Conservation (phyloP, 2,113 vertebrate species). For the Terrapene triunguis region DNA sequence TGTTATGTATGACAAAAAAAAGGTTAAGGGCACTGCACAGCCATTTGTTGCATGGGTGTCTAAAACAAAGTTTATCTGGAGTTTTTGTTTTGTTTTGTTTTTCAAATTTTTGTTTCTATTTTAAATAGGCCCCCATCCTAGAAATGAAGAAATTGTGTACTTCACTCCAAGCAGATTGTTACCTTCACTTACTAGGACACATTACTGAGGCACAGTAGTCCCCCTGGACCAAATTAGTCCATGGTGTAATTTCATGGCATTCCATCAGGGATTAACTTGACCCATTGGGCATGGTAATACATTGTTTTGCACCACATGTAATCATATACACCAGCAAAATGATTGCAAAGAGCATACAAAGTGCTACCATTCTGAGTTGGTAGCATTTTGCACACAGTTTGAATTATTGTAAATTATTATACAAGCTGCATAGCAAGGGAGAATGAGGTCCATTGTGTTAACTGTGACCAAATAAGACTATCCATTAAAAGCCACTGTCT, state of each 20-base stretch:
- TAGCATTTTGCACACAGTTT: not conserved
- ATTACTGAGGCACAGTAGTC: not conserved
- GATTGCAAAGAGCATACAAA: not conserved
- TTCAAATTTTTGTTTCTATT: not conserved
- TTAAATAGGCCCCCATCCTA: not conserved
- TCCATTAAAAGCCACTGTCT: not conserved
- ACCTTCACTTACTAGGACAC: fast-evolving
- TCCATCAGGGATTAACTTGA: not conserved
- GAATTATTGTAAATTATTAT: not conserved
- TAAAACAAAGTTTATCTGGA: not conserved
- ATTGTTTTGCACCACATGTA: not conserved
- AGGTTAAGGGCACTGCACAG: not conserved
- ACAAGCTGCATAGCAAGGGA: not conserved
- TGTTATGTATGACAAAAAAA: not conserved
- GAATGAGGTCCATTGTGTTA: not conserved
- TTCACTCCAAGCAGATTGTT: not conserved
- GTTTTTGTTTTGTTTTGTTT: not conserved
- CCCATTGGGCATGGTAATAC: fast-evolving
- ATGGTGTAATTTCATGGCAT: not conserved
- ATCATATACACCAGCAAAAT: fast-evolving
- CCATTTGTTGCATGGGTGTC: constrained; percentile 30
- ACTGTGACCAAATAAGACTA: not conserved
- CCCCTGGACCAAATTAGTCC: not conserved
- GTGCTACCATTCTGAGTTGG: not conserved
- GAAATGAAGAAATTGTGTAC: not conserved